Percentiles rank a stretch among this genome's conserved stretches.
Conservation (phyloP, 1,140 invertebrate genomes). For the Proales similis region DNA sequence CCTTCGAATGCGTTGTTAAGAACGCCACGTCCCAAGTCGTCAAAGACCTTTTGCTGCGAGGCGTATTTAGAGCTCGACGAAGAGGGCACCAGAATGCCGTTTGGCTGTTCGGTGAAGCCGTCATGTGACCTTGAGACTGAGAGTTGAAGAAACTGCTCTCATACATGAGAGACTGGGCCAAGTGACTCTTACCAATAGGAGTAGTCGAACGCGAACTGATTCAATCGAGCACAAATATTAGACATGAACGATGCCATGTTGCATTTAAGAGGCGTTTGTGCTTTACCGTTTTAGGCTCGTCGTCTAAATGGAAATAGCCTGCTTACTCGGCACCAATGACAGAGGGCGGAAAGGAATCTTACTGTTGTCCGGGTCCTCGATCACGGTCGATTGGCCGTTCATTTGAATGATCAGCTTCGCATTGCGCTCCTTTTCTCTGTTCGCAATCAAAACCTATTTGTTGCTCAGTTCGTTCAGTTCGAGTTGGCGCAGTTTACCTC, state of each 20-base stretch:
- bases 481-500: constrained; percentile 43
- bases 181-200: constrained; percentile 49
- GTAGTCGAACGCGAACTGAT: constrained; percentile 50
- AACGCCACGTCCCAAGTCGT: constrained; percentile 59
- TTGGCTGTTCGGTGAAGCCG: constrained; percentile 43
- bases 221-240: background rate
- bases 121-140: constrained; percentile 51
- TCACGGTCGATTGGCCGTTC: constrained; percentile 55
- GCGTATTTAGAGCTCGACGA: constrained; percentile 46
- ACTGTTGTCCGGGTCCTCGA: constrained; percentile 51
- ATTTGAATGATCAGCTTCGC: constrained; percentile 58
- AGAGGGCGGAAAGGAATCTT: constrained; percentile 42
- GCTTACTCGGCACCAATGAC: background rate
- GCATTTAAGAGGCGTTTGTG: no score
- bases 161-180: background rate
- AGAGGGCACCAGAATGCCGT: constrained; percentile 44
- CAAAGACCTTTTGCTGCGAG: constrained; percentile 57
- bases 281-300: background rate
- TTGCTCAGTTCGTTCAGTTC: background rate
- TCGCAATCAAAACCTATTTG: constrained; percentile 14
- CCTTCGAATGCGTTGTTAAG: constrained; percentile 61
- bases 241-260: no score
- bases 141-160: background rate
- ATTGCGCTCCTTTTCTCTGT: constrained; percentile 57
- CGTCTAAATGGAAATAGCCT: no score